Base-by-base conservation (phyloP, 2,888 invertebrate genomes). In the Lomographa bimaculata region DNA sequence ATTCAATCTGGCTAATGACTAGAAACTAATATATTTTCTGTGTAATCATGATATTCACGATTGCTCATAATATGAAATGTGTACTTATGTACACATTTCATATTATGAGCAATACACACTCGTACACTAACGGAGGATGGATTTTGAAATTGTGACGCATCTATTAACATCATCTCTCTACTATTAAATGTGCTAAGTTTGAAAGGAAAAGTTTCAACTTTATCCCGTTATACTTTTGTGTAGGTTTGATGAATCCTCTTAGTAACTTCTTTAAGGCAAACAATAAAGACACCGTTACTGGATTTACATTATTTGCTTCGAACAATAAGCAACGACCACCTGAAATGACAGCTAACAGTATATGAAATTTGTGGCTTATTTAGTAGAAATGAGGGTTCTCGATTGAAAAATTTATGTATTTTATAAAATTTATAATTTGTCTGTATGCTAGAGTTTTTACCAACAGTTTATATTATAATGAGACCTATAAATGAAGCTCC, bases 261-360 rank as follows among this genome's bases (percentile, higher is more conserved):
- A 26, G 41, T 41, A 41, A 41, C 35, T 41, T 41, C 28, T 41
- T 35, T 41, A 41, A 41, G 35, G 41, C 41, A 35, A 41, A 41
- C 41, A 41, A 41, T 41, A 35, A 35, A 41, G 20, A 41, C 29
- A 41, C 41, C 41, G 41, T 41, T 41, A 41, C 41, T 35, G 41
- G 41, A 41, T 41, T 41, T 41, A 41, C 41, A 41, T 41, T 41
- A 41, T 41, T 35, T 41, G 41, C 35, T 25, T 2, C 35, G 29
- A 41, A 41, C 41, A 41, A 41, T 41, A 30, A 41, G 41, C 35
- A 26, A 25, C 41, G 41, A 26, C 34, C 41, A 41, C 41, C 41
- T 41, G 41, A 41, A 41, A 41, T 41, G 41, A 41, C 41, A 30
- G 41, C 25, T 41, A 41, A 41, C 41, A 35, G 41, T 41, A 35